Percentiles rank a stretch among this genome's conserved stretches.
Evolutionary conservation across 2,888 invertebrate species (phyloP).

Genomic region (Meiosimyza platycephala): DNA sequence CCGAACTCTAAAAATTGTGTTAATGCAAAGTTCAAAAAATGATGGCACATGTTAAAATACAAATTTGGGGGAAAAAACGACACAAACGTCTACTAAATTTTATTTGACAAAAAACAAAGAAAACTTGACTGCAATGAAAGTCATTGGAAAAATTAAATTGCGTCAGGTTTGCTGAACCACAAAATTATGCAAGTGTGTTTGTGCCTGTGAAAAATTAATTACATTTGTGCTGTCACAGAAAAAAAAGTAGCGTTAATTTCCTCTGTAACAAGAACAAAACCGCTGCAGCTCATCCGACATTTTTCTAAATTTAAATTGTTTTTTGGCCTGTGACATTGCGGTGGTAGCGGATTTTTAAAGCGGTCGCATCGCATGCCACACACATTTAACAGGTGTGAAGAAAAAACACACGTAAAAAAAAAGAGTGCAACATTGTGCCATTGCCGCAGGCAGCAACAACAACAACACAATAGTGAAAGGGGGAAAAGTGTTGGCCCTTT

Average conservation of each 20-base stretch:
- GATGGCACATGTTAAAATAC: too few species aligned
- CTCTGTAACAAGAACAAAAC: too few species aligned
- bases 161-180: constrained; percentile 37
- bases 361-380: neutral
- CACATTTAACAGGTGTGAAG: constrained; percentile 11
- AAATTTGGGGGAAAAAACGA: neutral
- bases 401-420: neutral
- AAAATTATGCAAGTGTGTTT: constrained; percentile 28
- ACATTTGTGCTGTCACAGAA: too few species aligned
- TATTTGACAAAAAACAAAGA: neutral
- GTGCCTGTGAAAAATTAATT: constrained; percentile 6
- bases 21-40: too few species aligned
- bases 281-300: too few species aligned
- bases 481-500: neutral
- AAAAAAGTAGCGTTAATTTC: too few species aligned
- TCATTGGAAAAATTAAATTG: constrained; percentile 28
- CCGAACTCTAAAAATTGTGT: too few species aligned
- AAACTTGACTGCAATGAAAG: constrained; percentile 11
- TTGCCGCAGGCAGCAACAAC: too few species aligned
- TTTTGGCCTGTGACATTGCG: too few species aligned
- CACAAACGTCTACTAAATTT: neutral
- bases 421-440: too few species aligned
- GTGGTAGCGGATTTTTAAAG: too few species aligned
- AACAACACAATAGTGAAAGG: neutral
- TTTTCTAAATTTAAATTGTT: too few species aligned